Evolutionary conservation across 1,140 invertebrate species (phyloP).

Genomic region (Oscheius sp.): DNA sequence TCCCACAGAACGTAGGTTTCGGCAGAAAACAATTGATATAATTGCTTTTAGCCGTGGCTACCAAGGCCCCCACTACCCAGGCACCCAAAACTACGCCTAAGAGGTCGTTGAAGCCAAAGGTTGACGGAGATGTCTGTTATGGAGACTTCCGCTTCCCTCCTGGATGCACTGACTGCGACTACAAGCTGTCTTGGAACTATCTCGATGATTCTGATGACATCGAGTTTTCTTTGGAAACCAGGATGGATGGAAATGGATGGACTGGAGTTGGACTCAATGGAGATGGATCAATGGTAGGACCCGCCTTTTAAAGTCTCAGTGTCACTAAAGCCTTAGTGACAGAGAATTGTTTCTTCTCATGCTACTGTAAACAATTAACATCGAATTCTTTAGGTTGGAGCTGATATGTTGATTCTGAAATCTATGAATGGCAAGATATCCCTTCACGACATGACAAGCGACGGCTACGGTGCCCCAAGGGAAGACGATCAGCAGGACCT

Average conservation of each 20-base stretch:
- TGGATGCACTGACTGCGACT: slow-evolving; percentile 52
- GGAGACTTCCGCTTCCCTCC: slow-evolving; percentile 53
- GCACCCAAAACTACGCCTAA: slow-evolving; percentile 23
- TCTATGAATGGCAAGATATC: slow-evolving; percentile 33
- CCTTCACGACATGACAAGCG: slow-evolving; percentile 51
- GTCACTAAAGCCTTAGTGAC: too few relatives aligned
- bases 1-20: slow-evolving; percentile 43
- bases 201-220: slow-evolving; percentile 75
- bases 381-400: slow-evolving; percentile 35
- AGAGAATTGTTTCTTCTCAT: neutral
- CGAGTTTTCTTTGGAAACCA: slow-evolving; percentile 80
- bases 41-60: slow-evolving; percentile 4
- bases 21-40: neutral
- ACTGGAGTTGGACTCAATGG: slow-evolving; percentile 89
- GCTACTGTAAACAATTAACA: neutral
- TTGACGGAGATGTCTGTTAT: slow-evolving; percentile 49
- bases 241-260: slow-evolving; percentile 75
- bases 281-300: slow-evolving; percentile 63
- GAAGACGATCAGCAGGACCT: slow-evolving; percentile 44
- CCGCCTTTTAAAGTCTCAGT: neutral
- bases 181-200: slow-evolving; percentile 72
- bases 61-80: slow-evolving; percentile 2
- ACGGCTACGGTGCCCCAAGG: slow-evolving; percentile 25
- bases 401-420: slow-evolving; percentile 55
- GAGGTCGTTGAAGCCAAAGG: slow-evolving; percentile 5